These are phyloP conservation scores for Chiloscyllium plagiosum DNA, from an alignment of 2,113 vertebrate genomes.

Conservation along the genomic window DNA sequence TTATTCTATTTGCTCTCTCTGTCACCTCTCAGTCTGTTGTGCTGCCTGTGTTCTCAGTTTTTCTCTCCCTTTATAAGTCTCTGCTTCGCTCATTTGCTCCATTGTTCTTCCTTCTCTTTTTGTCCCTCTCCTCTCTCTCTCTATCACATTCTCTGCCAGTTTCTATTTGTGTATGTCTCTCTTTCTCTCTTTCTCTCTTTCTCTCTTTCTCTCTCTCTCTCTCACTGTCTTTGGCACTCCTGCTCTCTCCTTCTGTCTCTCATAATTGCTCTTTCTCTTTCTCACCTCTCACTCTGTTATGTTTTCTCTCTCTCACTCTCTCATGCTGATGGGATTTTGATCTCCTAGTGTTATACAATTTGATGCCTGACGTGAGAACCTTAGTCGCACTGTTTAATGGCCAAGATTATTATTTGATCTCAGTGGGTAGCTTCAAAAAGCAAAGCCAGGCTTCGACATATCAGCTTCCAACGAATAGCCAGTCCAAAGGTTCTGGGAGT, in stretches of 20 bases:
- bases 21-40: too few species aligned
- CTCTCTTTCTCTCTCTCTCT: background rate
- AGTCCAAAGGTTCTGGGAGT: background rate
- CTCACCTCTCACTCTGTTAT: background rate
- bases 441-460: background rate
- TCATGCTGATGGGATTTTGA: background rate
- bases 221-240: background rate
- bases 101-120: background rate
- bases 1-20: too few species aligned
- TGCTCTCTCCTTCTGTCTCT: background rate
- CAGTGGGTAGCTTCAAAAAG: background rate
- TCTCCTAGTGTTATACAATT: background rate
- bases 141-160: background rate
- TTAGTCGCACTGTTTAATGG: background rate
- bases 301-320: background rate
- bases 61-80: background rate
- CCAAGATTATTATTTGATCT: background rate
- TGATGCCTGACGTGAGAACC: background rate
- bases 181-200: background rate
- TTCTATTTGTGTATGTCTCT: background rate
- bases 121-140: background rate
- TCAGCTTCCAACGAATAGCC: background rate
- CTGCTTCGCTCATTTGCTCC: background rate
- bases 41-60: too few species aligned
- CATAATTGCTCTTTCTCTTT: background rate